Conservation (phyloP, 2,888 invertebrate genomes). For the Heliconius sara region DNA sequence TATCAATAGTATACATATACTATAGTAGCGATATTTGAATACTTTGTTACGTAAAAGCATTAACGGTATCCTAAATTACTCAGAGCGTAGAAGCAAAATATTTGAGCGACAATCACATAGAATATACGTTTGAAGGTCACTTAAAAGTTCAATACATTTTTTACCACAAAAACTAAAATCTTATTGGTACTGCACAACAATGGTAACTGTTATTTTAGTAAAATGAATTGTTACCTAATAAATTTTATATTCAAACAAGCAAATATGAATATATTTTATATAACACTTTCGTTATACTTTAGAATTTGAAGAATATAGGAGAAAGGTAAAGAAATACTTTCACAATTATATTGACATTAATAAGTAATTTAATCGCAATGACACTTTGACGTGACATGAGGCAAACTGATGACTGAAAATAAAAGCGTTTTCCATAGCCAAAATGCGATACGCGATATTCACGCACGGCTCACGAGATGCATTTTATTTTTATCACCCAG, state of each 20-base stretch:
- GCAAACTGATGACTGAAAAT: constrained; percentile 23
- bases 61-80: neutral
- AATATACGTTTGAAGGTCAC: neutral
- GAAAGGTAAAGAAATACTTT: constrained; percentile 8
- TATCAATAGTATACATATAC: neutral
- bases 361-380: constrained; percentile 9
- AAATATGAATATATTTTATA: constrained; percentile 5
- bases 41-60: constrained; percentile 11
- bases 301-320: neutral
- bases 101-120: neutral
- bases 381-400: constrained; percentile 19
- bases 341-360: neutral
- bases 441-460: constrained; percentile 12
- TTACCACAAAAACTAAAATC: neutral
- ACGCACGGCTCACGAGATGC: constrained; percentile 1
- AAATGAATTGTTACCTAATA: neutral
- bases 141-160: neutral
- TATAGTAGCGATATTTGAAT: neutral
- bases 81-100: neutral
- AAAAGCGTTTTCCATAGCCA: constrained; percentile 21
- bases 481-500: constrained; percentile 20
- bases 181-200: neutral
- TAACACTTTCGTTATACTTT: neutral
- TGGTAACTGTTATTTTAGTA: neutral
- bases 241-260: neutral